Conservation (phyloP, 1,140 invertebrate species). For the Drosophila erecta region DNA sequence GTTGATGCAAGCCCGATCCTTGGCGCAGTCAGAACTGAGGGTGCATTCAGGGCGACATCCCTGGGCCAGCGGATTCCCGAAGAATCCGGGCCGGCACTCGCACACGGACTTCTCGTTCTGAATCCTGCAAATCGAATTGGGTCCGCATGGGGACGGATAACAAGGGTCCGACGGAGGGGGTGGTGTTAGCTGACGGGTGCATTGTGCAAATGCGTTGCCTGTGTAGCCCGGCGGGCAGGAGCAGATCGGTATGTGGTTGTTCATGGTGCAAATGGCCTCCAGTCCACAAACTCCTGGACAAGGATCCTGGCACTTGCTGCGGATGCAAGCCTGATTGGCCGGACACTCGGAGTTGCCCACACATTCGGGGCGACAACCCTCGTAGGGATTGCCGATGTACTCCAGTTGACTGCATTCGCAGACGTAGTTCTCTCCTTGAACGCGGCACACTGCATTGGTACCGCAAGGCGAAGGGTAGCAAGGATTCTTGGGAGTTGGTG, state of each 20-base stretch:
- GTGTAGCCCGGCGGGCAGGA: conserved; percentile 87
- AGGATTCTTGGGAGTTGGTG: conserved; percentile 85
- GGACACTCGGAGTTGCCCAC: conserved; percentile 87
- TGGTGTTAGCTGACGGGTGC: conserved; percentile 65
- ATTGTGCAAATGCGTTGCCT: conserved; percentile 90
- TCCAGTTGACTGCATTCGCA: conserved; percentile 85
- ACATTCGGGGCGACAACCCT: conserved; percentile 87
- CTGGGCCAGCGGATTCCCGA: conserved; percentile 91
- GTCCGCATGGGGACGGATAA: conserved; percentile 90
- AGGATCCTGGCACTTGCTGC: conserved; percentile 87
- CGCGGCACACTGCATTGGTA: conserved; percentile 86
- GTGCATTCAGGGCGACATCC: conserved; percentile 92
- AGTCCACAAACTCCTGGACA: conserved; percentile 87
- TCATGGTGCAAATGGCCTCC: conserved; percentile 88
- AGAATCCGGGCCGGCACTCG: conserved; percentile 89
- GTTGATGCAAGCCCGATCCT: conserved; percentile 90
- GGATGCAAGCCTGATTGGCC: conserved; percentile 86
- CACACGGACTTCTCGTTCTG: conserved; percentile 87
- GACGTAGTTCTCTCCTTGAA: conserved; percentile 84
- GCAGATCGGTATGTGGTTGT: conserved; percentile 89
- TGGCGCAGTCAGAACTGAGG: conserved; percentile 91
- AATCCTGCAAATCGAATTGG: conserved; percentile 89
- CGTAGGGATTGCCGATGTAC: conserved; percentile 87
- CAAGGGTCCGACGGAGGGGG: conserved; percentile 87
- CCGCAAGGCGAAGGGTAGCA: conserved; percentile 87